These are phyloP conservation scores for Zaprionus tsacasi DNA, from an alignment of 1,140 invertebrate species.

Conservation along the genomic window DNA sequence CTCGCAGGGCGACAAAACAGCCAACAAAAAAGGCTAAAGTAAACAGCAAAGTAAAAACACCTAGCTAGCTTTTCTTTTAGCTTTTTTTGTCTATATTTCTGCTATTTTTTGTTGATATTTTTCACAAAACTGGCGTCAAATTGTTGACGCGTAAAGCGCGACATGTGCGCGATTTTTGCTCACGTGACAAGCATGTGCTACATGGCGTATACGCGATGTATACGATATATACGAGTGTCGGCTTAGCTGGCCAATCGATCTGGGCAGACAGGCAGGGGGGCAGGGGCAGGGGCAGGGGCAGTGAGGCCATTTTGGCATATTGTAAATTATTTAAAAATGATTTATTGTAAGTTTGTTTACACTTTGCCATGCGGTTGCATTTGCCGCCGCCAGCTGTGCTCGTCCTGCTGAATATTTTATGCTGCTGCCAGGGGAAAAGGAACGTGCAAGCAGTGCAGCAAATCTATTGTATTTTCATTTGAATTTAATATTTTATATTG, in stretches of 20 bases:
- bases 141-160: slow-evolving; percentile 54
- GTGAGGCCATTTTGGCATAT: slow-evolving; percentile 52
- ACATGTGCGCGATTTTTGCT: slow-evolving; percentile 41
- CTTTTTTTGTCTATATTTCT: slow-evolving; percentile 9
- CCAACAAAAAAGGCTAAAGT: slow-evolving; percentile 36
- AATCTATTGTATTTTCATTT: slow-evolving; percentile 78
- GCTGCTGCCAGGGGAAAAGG: background rate
- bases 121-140: slow-evolving; percentile 41
- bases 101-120: slow-evolving; percentile 14
- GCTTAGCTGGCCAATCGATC: slow-evolving; percentile 15
- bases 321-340: slow-evolving; percentile 80
- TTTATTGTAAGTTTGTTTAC: slow-evolving; percentile 79
- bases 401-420: slow-evolving; percentile 47
- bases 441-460: slow-evolving; percentile 36
- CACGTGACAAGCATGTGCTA: background rate
- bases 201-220: slow-evolving; percentile 13
- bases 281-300: too few species aligned
- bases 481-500: slow-evolving; percentile 77
- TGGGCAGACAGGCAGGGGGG: background rate
- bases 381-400: slow-evolving; percentile 44
- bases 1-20: slow-evolving; percentile 37
- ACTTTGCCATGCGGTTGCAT: slow-evolving; percentile 69
- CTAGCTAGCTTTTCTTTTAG: slow-evolving; percentile 10
- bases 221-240: slow-evolving; percentile 8
- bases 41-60: slow-evolving; percentile 9